Evolutionary conservation across 2,113 vertebrate genomes (phyloP).

Genomic region (Eupsittula cactorum): DNA sequence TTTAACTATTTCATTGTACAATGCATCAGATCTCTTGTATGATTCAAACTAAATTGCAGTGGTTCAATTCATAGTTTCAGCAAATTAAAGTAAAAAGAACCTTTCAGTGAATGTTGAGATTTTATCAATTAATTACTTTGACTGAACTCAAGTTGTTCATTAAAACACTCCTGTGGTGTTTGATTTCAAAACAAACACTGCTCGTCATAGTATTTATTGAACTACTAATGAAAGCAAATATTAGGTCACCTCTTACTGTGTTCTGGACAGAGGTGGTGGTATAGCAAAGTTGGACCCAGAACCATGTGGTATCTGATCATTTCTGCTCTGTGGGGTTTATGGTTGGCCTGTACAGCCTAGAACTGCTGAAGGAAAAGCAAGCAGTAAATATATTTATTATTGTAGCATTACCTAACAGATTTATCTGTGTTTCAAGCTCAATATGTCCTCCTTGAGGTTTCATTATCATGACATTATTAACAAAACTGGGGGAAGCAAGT

Average conservation of each 20-base stretch:
- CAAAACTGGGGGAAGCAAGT: neutral
- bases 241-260: neutral
- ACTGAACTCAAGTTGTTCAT: neutral
- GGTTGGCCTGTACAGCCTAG: neutral
- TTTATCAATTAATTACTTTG: neutral
- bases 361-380: neutral
- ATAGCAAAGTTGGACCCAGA: neutral
- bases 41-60: neutral
- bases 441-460: neutral
- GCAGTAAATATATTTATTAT: neutral
- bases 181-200: neutral
- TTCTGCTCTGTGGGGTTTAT: neutral
- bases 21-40: neutral
- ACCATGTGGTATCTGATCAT: fast-evolving
- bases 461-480: neutral
- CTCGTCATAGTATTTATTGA: neutral
- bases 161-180: neutral
- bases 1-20: neutral
- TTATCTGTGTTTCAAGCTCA: neutral
- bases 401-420: neutral
- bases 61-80: neutral
- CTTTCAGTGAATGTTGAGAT: neutral
- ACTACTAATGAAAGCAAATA: neutral
- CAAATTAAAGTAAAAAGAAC: neutral
- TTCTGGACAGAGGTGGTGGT: neutral